Conservation (phyloP, 2,113 vertebrate genomes). For the Nerophis lumbriciformis region DNA sequence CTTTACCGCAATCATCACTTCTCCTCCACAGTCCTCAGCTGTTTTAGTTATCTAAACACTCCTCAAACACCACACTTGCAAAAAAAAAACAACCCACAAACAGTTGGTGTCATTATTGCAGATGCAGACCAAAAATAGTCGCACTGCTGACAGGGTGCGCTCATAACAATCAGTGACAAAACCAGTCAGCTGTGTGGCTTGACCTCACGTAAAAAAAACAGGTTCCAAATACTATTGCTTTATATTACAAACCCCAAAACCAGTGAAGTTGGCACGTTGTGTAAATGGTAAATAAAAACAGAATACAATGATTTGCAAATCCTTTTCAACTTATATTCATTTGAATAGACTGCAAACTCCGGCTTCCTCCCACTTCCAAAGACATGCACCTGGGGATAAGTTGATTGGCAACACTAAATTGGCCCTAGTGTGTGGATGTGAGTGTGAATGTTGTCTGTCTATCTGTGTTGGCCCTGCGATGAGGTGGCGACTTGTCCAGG, state of each 20-base stretch:
- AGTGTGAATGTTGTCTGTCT: too few species aligned
- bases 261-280: too few species aligned
- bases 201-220: slow-evolving; percentile 23
- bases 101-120: slow-evolving; percentile 41
- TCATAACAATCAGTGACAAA: slow-evolving; percentile 40
- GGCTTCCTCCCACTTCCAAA: too few species aligned
- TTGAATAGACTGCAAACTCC: too few species aligned
- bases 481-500: too few species aligned
- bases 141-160: slow-evolving; percentile 37
- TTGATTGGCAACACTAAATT: too few species aligned
- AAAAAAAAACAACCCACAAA: slow-evolving; percentile 7
- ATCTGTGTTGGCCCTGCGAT: too few species aligned
- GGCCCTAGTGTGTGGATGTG: too few species aligned
- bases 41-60: slow-evolving; percentile 48
- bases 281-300: too few species aligned
- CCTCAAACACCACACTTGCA: slow-evolving; percentile 12
- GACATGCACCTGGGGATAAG: too few species aligned
- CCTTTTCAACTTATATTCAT: too few species aligned
- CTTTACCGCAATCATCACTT: slow-evolving; percentile 37
- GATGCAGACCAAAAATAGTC: slow-evolving; percentile 44
- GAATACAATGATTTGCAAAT: too few species aligned
- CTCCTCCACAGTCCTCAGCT: slow-evolving; percentile 33
- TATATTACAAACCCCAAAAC: background rate
- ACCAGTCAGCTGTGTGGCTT: slow-evolving; percentile 13
- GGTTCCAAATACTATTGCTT: background rate